Conservation (phyloP, 2,888 invertebrate genomes). For the Drosophila aldrichi region DNA sequence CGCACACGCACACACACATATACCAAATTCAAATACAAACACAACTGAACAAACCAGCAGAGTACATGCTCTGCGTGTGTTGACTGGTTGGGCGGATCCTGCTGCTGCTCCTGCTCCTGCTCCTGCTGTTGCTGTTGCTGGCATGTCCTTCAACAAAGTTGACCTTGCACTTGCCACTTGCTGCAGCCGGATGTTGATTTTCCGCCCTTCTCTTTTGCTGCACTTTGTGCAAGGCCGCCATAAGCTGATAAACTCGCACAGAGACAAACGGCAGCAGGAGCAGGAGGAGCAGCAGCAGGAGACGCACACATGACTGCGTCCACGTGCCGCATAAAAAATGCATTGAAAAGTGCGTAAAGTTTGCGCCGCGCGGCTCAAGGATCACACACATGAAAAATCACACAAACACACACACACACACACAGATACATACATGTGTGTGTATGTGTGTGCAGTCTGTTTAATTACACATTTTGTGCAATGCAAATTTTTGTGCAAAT, state of each 20-base stretch:
- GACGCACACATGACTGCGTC: conserved; percentile 58
- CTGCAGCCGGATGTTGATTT: conserved; percentile 76
- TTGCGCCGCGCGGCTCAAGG: conserved; percentile 38
- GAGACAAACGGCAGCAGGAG: conserved; percentile 9
- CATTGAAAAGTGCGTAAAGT: conserved; percentile 70
- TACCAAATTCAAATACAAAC: conserved; percentile 19
- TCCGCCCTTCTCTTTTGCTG: conserved; percentile 37
- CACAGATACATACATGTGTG: background rate
- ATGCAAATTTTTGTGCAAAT: conserved; percentile 45
- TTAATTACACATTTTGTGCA: conserved; percentile 73
- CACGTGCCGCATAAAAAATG: conserved; percentile 69
- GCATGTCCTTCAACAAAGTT: conserved; percentile 75
- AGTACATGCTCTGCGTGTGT: conserved; percentile 19
- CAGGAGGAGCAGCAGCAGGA: conserved; percentile 1
- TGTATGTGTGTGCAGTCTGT: conserved; percentile 22
- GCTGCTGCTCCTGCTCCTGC: conserved; percentile 30
- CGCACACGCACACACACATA: conserved; percentile 14
- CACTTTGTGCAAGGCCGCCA: conserved; percentile 59
- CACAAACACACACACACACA: background rate
- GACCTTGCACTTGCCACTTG: conserved; percentile 80
- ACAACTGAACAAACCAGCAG: conserved; percentile 23
- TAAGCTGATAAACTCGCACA: conserved; percentile 69
- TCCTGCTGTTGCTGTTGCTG: conserved; percentile 13
- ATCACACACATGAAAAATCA: conserved; percentile 13
- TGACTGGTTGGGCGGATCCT: conserved; percentile 26